phyloP scores from a whole-genome alignment of 2,888 invertebrate species.

The Agrotis exclamationis region DNA sequence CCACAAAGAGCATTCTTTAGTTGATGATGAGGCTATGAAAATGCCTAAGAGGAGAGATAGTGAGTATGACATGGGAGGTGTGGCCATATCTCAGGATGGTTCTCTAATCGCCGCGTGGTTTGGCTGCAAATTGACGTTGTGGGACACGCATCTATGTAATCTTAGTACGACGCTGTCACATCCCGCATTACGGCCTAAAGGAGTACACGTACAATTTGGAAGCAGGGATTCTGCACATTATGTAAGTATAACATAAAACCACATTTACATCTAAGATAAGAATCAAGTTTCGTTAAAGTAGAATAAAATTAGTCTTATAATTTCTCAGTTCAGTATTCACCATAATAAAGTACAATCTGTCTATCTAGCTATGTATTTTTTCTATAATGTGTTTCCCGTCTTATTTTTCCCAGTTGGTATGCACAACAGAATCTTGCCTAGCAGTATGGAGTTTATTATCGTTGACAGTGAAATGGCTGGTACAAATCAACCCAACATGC shows the following conservation, averaged over 20 bases:
- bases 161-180: conserved; percentile 85
- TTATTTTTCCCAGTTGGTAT: conserved; percentile 83
- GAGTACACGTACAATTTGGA: conserved; percentile 84
- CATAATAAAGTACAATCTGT: too few relatives aligned
- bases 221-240: conserved; percentile 87
- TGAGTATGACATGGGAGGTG: conserved; percentile 84
- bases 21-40: conserved; percentile 62
- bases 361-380: too few relatives aligned
- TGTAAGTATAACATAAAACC: too few relatives aligned
- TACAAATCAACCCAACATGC: conserved; percentile 83
- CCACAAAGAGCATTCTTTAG: conserved; percentile 77
- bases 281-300: too few relatives aligned
- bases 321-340: too few relatives aligned
- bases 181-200: conserved; percentile 85
- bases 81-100: conserved; percentile 87
- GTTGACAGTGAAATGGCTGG: conserved; percentile 93
- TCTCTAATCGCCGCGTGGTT: conserved; percentile 90
- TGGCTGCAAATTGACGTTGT: conserved; percentile 85
- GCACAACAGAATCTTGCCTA: conserved; percentile 90
- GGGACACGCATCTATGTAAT: conserved; percentile 86
- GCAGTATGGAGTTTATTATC: conserved; percentile 94
- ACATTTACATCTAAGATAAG: too few relatives aligned
- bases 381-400: too few relatives aligned
- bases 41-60: conserved; percentile 67
- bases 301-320: too few relatives aligned